Base-by-base conservation (phyloP, 2,113 vertebrate species). In the Paradoxurus hermaphroditus region DNA sequence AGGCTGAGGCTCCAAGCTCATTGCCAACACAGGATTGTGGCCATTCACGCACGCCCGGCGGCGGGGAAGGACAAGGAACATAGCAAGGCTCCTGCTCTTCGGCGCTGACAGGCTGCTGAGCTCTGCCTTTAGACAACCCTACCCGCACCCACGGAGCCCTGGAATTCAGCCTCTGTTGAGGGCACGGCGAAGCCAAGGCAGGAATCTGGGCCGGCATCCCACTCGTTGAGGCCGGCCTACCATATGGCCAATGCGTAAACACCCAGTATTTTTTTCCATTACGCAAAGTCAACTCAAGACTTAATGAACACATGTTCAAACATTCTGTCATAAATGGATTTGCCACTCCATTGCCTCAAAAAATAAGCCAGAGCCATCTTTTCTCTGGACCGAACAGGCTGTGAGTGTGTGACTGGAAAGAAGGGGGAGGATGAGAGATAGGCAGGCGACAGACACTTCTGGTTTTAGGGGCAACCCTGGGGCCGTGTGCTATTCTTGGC, bases 21-120 rank as follows among this genome's bases (percentile, higher is more conserved):
- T 14, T 3, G 9, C 29, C 53, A 5, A 5, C 10, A 1, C 7
- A n/a, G 7, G 3, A 3, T 0, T 41, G 39, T 5, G 78, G 4
- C 44, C 1, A 0, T 21, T 3, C 7, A 0, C 0, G 4, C 3
- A 0, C 0, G 7, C 19, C 39, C n/a, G 27, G 14, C 0, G 7
- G n/a, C n/a, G n/a, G n/a, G 56, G 15, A 12, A 23, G 65, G 36
- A 56, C 25, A 31, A 63, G n/a, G 49, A 31, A 18, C 49, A 13
- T 0, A 27, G 6, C 9, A 0, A 1, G 13, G 36, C 6, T 23
- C 46, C n/a, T 9, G 34, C 78, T 19, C 15, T 23, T 16, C 0
- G 12, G 27, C 27, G 41, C 7, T 0, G 2, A 14, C 49, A 13
- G 34, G 23, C 41, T 23, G 56, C 62, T 4, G 41, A 36, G 18